Conservation (phyloP, 2,113 vertebrate species). For the Choloepus hoffmanni region DNA sequence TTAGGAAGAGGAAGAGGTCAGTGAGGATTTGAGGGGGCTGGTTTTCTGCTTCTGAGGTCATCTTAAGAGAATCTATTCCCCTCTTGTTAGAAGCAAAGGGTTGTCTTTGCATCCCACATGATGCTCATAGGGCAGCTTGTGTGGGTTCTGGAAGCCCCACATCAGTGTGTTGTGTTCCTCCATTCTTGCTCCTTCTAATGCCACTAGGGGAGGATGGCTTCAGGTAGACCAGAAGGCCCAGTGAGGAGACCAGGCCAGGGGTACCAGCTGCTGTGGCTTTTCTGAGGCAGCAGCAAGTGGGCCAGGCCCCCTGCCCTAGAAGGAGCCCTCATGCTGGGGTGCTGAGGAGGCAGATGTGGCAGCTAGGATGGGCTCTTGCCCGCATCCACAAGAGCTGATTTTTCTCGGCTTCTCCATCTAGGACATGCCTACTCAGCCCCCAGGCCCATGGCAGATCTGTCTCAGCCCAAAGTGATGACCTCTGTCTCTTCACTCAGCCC, state of each 20-base stretch:
- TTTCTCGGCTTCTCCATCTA: neutral
- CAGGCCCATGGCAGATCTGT: neutral
- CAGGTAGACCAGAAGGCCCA: neutral
- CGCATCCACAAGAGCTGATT: neutral
- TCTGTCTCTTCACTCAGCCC: neutral
- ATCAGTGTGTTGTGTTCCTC: neutral
- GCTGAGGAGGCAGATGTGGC: neutral
- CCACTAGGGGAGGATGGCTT: neutral
- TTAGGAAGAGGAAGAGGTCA: no score
- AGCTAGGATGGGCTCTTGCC: neutral
- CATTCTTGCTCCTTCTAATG: neutral
- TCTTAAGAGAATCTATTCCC: neutral
- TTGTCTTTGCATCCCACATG: neutral
- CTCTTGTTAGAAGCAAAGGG: neutral
- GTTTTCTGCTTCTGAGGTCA: neutral
- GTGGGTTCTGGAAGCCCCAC: neutral
- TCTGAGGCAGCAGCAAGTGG: neutral
- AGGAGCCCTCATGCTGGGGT: accelerated
- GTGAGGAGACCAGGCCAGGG: neutral
- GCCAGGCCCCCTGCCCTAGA: neutral
- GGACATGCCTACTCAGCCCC: neutral
- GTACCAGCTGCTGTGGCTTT: neutral
- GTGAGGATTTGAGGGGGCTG: neutral
- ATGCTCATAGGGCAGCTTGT: neutral
- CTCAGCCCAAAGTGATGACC: neutral